Base-by-base conservation (phyloP, 2,113 vertebrate species). In the Salvelinus fontinalis region DNA sequence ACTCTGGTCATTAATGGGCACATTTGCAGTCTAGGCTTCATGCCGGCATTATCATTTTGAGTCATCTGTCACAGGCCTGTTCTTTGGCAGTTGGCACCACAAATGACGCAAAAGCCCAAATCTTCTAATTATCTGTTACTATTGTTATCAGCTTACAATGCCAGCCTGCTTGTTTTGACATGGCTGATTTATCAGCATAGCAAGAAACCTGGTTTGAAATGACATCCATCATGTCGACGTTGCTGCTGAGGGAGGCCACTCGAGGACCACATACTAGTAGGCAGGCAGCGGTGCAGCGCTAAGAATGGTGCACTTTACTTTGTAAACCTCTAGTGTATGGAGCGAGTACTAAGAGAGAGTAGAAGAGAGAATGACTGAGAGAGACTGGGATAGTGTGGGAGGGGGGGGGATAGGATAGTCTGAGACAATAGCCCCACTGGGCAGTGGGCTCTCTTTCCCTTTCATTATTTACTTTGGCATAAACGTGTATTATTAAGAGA, bases 121-220 rank as follows among this genome's bases (percentile, higher is more conserved):
- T 90, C 87, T 83, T 87, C 80, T 87, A 89, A 89, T 91, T 89
- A 90, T 86, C 87, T 78, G 79, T 85, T 78, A 81, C 84, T 84
- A 70, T 84, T 83, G 88, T 79, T 81, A 84, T 88, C 87, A 85
- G 89, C 83, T 81, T 82, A 81, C 79, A 77, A 31, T 78, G 74
- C 73, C 65, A 27, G 74, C 24, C 71, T 26, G 81, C 69, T 69
- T 85, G 84, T 87, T 90, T 86, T 87, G 86, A 87, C 83, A 82
- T 48, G 73, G 71, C 57, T 76, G 79, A 82, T 89, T 87, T 83
- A 90, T 90, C 81, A 62, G 75, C 70, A 81, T 62, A 73, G 81
- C 26, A 62, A 79, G 82, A 81, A 81, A 82, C 29, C 24, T 26
- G n/a, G 75, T 86, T 75, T 86, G 88, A 86, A 86, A 79, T 79